Evolutionary conservation across 2,113 vertebrate species (phyloP), one percentile per base, ranked within the genome.

Genomic region (Nycticryphes semicollaris): DNA sequence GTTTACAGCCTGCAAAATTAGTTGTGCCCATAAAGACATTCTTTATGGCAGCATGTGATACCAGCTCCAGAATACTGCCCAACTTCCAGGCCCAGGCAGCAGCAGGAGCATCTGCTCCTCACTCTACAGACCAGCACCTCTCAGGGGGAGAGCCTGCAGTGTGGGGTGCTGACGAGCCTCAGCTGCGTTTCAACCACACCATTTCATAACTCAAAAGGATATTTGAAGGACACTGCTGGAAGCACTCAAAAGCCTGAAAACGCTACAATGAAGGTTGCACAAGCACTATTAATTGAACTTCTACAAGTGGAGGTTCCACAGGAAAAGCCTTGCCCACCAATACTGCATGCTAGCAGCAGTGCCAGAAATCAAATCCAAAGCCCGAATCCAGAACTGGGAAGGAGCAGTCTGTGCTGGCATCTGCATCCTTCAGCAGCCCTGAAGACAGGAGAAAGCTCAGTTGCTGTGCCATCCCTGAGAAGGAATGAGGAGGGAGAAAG

Each of bases 401-500:
- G 78, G 9, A 78, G 68, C 43, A 87, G 31, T 25, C 37, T 54
- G n/a, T 47, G 67, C 43, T 10, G 24, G 47, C 41, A 67, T 3
- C n/a, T 3, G 1, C 66, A 51, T 14, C 31, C 64, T 51, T 28
- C 73, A 35, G 4, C 16, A 33, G 47, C n/a, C 69, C 39, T 8
- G 47, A n/a, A 57, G 37, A 50, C 4, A 10, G 51, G 27, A 87
- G 66, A 63, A 66, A 53, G 41, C 43, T 74, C 0, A 0, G 48
- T 23, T 75, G 48, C 72, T n/a, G 16, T 22, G 47, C 60, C 27
- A 39, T 12, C 21, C 41, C 7, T 0, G 7, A 6, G 41, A 68
- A 48, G 0, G 0, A 41, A 24, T 0, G 0, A 51, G 68, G 47
- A 57, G 24, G 18, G 23, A 18, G 2, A n/a, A 78, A 41, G 30